These are phyloP conservation scores for Pterocles orientalis DNA, from an alignment of 2,113 vertebrate genomes.

Conservation along the genomic window DNA sequence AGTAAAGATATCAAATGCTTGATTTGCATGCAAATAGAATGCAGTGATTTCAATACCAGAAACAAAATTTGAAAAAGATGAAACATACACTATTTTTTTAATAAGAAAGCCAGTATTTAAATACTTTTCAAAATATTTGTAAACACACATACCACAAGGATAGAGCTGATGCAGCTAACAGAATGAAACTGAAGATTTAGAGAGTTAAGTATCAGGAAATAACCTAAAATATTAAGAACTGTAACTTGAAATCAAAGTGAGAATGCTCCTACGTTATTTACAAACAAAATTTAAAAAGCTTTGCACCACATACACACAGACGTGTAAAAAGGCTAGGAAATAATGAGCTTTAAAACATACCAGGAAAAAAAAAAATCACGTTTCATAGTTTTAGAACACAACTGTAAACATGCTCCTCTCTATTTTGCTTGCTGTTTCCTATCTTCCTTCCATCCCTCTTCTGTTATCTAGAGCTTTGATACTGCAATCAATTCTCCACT, in stretches of 20 bases:
- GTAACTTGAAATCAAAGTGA: not conserved
- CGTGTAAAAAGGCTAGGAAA: not conserved
- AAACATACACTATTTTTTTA: not conserved
- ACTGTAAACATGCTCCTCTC: not conserved
- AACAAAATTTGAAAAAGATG: not conserved
- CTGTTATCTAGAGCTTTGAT: not conserved
- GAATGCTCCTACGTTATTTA: not conserved
- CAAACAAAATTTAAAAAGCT: not conserved
- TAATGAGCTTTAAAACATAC: not conserved
- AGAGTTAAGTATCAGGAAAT: not conserved
- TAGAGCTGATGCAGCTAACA: not conserved
- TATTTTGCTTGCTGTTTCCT: not conserved
- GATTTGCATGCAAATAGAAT: not conserved
- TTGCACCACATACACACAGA: not conserved
- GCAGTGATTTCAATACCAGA: not conserved
- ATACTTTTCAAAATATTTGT: not conserved
- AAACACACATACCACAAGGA: not conserved
- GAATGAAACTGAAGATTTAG: not conserved
- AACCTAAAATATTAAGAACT: not conserved
- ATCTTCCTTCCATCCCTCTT: not conserved
- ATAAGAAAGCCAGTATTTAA: not conserved
- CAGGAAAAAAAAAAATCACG: not conserved
- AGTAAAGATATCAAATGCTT: not conserved
- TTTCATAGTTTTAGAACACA: not conserved
- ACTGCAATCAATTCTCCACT: not conserved